phyloP scores from a whole-genome alignment of 2,113 vertebrate genomes.

The Elachura formosa region DNA sequence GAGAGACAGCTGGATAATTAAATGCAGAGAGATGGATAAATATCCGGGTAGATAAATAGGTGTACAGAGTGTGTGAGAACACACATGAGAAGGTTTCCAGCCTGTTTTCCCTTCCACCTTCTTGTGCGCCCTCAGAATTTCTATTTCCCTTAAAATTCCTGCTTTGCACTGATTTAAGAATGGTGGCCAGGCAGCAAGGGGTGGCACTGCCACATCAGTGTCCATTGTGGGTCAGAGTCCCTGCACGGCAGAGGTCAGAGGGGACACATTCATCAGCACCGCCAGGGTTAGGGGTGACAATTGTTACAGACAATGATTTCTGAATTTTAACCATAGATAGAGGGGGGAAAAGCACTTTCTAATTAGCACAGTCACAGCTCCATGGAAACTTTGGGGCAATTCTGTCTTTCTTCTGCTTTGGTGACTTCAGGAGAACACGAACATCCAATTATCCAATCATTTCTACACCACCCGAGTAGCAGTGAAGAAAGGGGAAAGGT shows the following conservation, averaged over 20 bases:
- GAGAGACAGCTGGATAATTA: neutral
- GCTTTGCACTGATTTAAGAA: neutral
- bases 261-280: neutral
- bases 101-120: neutral
- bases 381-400: constrained; percentile 9
- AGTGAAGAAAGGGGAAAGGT: constrained; percentile 62
- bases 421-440: constrained; percentile 45
- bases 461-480: constrained; percentile 12
- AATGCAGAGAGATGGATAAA: neutral
- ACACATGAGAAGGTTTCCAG: neutral
- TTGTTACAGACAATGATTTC: neutral
- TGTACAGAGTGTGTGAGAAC: no score
- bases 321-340: neutral
- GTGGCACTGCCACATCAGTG: neutral
- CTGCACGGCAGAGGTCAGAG: neutral
- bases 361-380: neutral
- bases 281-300: neutral
- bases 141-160: neutral
- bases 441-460: constrained; percentile 66
- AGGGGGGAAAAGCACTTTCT: neutral
- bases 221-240: neutral
- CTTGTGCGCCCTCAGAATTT: neutral
- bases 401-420: neutral
- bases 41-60: neutral
- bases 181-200: neutral